Base-by-base conservation (phyloP, 1,140 invertebrate species). In the Venustaconcha ellipsiformis region DNA sequence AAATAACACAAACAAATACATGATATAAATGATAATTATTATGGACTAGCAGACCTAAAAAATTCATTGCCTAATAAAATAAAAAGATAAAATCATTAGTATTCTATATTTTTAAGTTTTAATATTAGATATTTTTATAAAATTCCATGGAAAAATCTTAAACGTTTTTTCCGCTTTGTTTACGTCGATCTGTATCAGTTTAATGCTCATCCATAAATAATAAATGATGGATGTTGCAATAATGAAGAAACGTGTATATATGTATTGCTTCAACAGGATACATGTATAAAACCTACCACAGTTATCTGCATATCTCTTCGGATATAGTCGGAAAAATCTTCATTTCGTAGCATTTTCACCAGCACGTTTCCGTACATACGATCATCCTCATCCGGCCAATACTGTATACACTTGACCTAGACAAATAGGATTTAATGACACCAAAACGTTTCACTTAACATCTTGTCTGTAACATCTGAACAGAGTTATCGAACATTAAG, bases 331-430 rank as follows among this genome's bases (percentile, higher is more conserved):
- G 57, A 57, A 1, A 56, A 67, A 55, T 13, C 17, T 12, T 70
- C 67, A 11, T 26, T 67, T 37, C 23, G 48, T 17, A 74, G 30
- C 14, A 74, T 18, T 17, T 48, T 74, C 20, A 80, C 67, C 15
- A 37, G 57, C 26, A 78, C 58, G 14, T 72, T 57, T 15, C 76
- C 72, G 55, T 56, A 78, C 23, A 62, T 63, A 37, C 26, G 55
- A 56, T 59, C 62, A 15, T 57, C 66, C 59, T 70, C 59, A 15
- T 75, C 72, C n/a, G 72, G 65, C 76, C 76, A 78, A 68, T 78
- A 80, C 59, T 96, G 95, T 90, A 98, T 96, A 91, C 96, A 98
- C 91, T 98, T 98, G 86, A 95, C 93, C 95, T 96, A 48, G 37
- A 48, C 37, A 48, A 48, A 48, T 6, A 48, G 37, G 11, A 48